phyloP scores from a whole-genome alignment of 2,797 vertebrate genomes.

The Sebastes nivosus region DNA sequence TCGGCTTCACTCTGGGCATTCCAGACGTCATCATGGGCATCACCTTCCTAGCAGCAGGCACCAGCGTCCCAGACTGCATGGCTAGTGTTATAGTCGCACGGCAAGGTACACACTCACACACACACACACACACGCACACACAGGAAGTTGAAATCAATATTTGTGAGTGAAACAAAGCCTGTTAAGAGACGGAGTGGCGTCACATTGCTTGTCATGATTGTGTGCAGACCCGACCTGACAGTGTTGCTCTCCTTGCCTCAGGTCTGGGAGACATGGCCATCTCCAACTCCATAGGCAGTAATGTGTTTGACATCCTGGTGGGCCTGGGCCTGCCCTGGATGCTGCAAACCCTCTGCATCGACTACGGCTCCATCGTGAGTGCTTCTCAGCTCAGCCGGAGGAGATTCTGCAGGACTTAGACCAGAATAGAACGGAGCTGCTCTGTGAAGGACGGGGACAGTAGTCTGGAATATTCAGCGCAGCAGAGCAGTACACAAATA shows the following conservation, averaged over 20 bases:
- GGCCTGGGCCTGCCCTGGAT: slow-evolving; percentile 93
- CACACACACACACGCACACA: neutral
- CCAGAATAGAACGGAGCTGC: slow-evolving; percentile 32
- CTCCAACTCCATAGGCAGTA: slow-evolving; percentile 96
- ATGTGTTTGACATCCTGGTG: slow-evolving; percentile 96
- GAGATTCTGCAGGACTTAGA: slow-evolving; percentile 13
- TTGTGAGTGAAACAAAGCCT: neutral
- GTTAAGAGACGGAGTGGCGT: neutral
- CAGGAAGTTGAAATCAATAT: neutral
- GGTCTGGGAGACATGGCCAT: slow-evolving; percentile 97
- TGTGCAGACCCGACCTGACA: slow-evolving; percentile 32
- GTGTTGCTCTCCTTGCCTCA: slow-evolving; percentile 67
- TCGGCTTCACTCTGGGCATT: slow-evolving; percentile 94
- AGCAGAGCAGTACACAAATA: neutral
- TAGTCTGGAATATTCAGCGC: neutral
- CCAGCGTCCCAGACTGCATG: slow-evolving; percentile 97
- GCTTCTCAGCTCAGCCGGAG: slow-evolving; percentile 4
- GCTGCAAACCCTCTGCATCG: slow-evolving; percentile 91
- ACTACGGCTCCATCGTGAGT: slow-evolving; percentile 94
- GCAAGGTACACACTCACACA: slow-evolving; percentile 86
- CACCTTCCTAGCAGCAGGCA: slow-evolving; percentile 94
- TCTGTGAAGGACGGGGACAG: neutral
- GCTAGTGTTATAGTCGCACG: slow-evolving; percentile 95
- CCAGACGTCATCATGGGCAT: slow-evolving; percentile 98
- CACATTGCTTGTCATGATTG: neutral